These are phyloP conservation scores for Rhinolophus ferrumequinum DNA, from an alignment of 2,113 vertebrate species.

Conservation along the genomic window DNA sequence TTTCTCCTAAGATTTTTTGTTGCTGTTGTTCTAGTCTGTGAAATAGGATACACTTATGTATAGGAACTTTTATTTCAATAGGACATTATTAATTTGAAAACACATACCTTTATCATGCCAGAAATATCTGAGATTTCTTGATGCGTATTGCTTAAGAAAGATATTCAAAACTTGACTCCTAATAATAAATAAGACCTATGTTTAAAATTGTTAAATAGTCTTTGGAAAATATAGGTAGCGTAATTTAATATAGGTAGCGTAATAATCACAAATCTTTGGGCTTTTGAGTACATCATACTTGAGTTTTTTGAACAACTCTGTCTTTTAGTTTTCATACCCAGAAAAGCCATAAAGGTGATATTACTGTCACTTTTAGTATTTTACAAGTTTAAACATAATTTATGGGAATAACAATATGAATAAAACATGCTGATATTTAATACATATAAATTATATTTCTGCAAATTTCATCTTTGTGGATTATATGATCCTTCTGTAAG, in stretches of 20 bases:
- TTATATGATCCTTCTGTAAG: background rate
- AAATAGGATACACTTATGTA: background rate
- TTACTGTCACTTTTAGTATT: background rate
- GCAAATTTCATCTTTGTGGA: background rate
- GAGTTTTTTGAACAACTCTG: background rate
- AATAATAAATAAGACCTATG: background rate
- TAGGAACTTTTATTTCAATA: background rate
- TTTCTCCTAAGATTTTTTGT: background rate
- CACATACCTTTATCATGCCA: background rate
- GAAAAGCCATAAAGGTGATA: background rate
- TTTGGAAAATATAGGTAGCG: background rate
- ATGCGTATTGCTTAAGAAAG: background rate
- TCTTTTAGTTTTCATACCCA: background rate
- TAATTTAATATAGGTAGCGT: background rate
- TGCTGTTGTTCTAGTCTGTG: background rate
- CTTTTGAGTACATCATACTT: background rate
- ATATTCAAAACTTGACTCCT: background rate
- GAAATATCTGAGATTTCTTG: background rate
- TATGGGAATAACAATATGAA: background rate
- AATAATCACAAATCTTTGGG: background rate
- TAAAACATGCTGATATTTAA: constrained; percentile 31
- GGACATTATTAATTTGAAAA: background rate
- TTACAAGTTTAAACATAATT: background rate
- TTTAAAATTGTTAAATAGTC: background rate
- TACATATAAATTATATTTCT: background rate